Conservation (phyloP, 2,113 vertebrate genomes). For the Bufo gargarizans region DNA sequence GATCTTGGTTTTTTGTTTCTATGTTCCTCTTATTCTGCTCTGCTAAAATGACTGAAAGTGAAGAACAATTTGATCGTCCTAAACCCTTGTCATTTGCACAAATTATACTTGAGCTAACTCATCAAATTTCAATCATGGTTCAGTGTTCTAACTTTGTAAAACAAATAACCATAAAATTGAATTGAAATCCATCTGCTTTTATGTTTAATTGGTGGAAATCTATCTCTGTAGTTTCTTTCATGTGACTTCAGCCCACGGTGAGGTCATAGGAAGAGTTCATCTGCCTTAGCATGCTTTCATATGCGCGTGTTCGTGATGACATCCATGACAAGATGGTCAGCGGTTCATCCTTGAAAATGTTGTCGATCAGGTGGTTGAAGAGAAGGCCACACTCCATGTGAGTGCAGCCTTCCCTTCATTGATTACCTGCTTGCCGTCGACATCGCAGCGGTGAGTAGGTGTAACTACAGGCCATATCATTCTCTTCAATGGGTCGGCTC, state of each 20-base stretch:
- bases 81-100: background rate
- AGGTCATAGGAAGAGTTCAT: background rate
- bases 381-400: no score
- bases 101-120: constrained; percentile 27
- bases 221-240: background rate
- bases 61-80: background rate
- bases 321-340: no score
- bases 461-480: no score
- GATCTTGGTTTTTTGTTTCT: background rate
- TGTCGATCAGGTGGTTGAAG: no score
- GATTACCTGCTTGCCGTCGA: no score
- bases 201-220: constrained; percentile 10
- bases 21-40: background rate
- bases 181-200: background rate
- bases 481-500: no score
- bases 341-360: no score
- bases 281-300: no score
- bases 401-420: no score
- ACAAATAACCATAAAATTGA: constrained; percentile 4
- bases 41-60: background rate
- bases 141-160: background rate
- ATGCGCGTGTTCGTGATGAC: no score
- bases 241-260: background rate
- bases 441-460: no score
- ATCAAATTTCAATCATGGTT: background rate